Evolutionary conservation across 2,113 vertebrate genomes (phyloP).

Genomic region (Lepisosteus osseus): DNA sequence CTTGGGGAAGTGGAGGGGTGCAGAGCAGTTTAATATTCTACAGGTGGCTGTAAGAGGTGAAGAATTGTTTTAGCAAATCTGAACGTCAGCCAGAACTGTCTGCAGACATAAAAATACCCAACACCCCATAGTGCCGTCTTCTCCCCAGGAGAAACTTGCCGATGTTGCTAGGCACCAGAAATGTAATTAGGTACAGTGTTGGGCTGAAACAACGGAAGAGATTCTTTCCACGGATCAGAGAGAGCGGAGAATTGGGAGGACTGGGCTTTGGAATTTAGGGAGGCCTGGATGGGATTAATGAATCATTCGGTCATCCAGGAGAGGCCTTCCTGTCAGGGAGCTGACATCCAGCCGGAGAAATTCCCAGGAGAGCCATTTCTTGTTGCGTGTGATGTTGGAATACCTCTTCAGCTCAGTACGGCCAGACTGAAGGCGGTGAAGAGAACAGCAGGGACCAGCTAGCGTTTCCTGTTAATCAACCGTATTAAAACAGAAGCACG

Average conservation of each 20-base stretch:
- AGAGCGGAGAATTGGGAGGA: not conserved
- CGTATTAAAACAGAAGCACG: conserved; percentile 3
- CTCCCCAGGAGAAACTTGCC: conserved; percentile 31
- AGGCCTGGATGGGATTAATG: conserved; percentile 31
- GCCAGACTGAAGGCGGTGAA: conserved; percentile 1
- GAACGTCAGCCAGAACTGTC: too few species aligned
- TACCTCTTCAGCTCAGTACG: not conserved
- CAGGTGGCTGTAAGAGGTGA: too few species aligned
- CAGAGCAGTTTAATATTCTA: too few species aligned
- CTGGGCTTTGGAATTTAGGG: not conserved
- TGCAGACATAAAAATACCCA: too few species aligned
- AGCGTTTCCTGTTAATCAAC: conserved; percentile 20
- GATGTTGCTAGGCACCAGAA: not conserved
- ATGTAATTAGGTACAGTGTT: too few species aligned
- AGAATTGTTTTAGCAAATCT: too few species aligned
- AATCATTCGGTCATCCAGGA: conserved; percentile 40
- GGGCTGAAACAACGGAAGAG: not conserved
- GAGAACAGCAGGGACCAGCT: not conserved
- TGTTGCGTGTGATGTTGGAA: not conserved
- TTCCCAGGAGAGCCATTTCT: not conserved
- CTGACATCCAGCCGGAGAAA: conserved; percentile 10
- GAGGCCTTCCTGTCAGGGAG: conserved; percentile 23
- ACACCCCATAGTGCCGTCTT: too few species aligned
- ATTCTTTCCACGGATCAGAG: not conserved
- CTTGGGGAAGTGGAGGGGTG: too few species aligned